Conservation (phyloP, 1,140 invertebrate genomes). For the Vollenhovia emeryi region DNA sequence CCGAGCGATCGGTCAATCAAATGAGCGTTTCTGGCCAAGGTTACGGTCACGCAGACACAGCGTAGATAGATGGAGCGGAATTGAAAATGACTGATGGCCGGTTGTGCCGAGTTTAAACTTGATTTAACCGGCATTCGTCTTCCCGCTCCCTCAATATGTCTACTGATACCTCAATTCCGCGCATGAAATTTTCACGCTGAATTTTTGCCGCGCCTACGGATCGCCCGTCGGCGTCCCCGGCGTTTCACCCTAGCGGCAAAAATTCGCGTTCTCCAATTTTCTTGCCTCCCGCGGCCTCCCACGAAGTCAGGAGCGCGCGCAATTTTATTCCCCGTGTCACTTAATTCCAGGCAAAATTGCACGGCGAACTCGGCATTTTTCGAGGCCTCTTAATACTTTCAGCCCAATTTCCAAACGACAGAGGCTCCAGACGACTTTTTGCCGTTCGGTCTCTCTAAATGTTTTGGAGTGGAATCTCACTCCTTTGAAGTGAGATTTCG, state of each 20-base stretch:
- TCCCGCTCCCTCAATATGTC: not conserved
- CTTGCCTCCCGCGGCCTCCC: not conserved
- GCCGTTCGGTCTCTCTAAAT: too few species aligned
- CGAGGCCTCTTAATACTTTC: not conserved
- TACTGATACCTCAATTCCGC: not conserved
- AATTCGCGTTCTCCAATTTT: not conserved
- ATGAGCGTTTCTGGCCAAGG: constrained; percentile 9
- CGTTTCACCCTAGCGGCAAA: not conserved
- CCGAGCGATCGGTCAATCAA: constrained; percentile 31
- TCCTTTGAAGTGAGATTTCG: too few species aligned
- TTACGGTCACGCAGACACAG: constrained; percentile 26
- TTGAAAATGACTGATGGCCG: constrained; percentile 33
- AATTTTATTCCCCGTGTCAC: not conserved
- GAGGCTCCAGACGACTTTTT: too few species aligned
- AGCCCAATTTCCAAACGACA: not conserved
- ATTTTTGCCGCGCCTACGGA: not conserved
- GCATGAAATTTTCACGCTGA: not conserved
- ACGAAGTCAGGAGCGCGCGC: not conserved
- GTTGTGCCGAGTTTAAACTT: constrained; percentile 2
- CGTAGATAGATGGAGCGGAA: constrained; percentile 3
- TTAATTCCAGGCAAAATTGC: not conserved
- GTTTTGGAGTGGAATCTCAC: too few species aligned
- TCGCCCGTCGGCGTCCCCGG: not conserved
- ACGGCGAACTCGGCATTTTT: not conserved
- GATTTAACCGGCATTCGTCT: constrained; percentile 30